Percentiles rank a stretch among this genome's conserved stretches.
Conservation (phyloP, 2,113 vertebrate genomes). For the Labeo catla region DNA sequence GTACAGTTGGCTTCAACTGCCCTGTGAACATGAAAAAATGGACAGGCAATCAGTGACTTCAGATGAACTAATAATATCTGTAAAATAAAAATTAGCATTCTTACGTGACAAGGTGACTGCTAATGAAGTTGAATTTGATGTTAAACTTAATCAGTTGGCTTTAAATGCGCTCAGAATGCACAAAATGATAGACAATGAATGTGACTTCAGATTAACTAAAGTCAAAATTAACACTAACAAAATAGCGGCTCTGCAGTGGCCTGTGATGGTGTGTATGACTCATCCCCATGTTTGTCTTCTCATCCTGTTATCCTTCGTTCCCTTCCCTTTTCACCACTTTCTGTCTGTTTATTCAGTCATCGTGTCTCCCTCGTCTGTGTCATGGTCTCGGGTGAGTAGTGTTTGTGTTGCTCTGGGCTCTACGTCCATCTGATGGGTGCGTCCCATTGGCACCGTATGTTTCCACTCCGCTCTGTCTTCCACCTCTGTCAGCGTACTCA, state of each 20-base stretch:
- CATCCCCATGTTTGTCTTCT: not conserved
- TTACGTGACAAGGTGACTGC: too few species aligned
- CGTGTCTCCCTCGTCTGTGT: not conserved
- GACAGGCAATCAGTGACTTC: too few species aligned
- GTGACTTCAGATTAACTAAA: too few species aligned
- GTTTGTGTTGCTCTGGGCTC: not conserved
- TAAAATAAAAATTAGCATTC: too few species aligned
- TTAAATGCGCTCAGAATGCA: too few species aligned
- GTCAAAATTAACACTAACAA: too few species aligned
- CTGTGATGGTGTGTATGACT: not conserved
- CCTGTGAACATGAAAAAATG: not conserved
- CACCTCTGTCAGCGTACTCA: not conserved
- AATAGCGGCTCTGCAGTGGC: too few species aligned
- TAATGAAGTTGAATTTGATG: too few species aligned
- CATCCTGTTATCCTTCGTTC: not conserved
- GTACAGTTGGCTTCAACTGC: not conserved
- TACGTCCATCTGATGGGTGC: not conserved
- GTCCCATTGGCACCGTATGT: not conserved
- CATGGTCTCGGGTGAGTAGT: not conserved
- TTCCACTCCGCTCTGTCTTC: slow-evolving; percentile 30
- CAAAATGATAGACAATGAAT: too few species aligned
- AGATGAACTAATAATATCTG: too few species aligned
- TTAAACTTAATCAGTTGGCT: too few species aligned
- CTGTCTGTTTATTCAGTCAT: slow-evolving; percentile 8
- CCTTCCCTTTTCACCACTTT: not conserved